Evolutionary conservation across 2,113 vertebrate species (phyloP).

Genomic region (Chascanopsetta lugubris): DNA sequence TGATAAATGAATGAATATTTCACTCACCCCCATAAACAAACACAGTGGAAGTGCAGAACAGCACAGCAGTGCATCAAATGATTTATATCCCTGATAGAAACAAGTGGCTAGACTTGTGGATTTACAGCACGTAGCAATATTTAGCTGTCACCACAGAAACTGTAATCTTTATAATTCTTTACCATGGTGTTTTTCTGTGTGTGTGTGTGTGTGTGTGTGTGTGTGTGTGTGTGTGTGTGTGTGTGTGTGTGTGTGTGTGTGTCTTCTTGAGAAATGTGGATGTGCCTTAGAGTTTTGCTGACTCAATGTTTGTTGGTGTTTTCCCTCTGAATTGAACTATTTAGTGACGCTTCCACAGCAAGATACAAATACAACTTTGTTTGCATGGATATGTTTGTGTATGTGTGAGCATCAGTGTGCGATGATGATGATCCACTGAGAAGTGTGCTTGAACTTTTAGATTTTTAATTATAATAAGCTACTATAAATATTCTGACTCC

Average conservation of each 20-base stretch:
- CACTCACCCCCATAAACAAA: slow-evolving; percentile 12
- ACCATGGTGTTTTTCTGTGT: neutral
- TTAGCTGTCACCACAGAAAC: slow-evolving; percentile 32
- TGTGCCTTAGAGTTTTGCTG: slow-evolving; percentile 24
- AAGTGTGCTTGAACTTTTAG: neutral
- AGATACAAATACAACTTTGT: slow-evolving; percentile 10
- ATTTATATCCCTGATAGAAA: slow-evolving; percentile 1
- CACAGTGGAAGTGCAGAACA: neutral
- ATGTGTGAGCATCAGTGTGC: neutral
- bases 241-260: slow-evolving; percentile 1
- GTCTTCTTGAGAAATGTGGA: slow-evolving; percentile 24
- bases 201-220: slow-evolving; percentile 16
- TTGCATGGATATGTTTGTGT: neutral
- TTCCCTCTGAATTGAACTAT: slow-evolving; percentile 33
- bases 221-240: slow-evolving; percentile 9
- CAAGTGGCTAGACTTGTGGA: slow-evolving; percentile 9
- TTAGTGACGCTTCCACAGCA: slow-evolving; percentile 5
- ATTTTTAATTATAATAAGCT: neutral
- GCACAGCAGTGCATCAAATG: neutral
- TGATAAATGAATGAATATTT: slow-evolving; percentile 14
- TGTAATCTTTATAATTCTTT: slow-evolving; percentile 1
- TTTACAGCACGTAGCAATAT: slow-evolving; percentile 22
- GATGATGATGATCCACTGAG: neutral
- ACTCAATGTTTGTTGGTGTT: slow-evolving; percentile 38
- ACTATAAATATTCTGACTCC: neutral